A percentile compares a stretch with the other conserved stretches of the same genome.
Conservation (phyloP, 2,797 vertebrate species). For the Epinephelus coioides region DNA sequence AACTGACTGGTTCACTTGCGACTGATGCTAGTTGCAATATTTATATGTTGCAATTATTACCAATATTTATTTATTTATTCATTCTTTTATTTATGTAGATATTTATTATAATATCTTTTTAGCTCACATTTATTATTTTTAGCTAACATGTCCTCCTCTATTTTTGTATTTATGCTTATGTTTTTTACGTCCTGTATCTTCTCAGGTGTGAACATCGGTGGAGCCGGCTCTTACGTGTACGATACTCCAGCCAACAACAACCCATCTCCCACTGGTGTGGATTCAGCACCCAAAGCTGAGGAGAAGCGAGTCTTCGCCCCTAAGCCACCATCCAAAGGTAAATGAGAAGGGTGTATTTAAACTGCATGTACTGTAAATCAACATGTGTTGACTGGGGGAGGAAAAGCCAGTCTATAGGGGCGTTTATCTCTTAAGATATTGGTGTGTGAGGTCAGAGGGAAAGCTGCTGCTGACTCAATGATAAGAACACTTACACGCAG, state of each 20-base stretch:
- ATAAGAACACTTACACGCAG: constrained; percentile 10
- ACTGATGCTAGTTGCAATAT: no score
- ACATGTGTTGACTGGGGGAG: not conserved
- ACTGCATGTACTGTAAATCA: not conserved
- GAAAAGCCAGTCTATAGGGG: not conserved
- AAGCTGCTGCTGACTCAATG: constrained; percentile 34
- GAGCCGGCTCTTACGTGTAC: constrained; percentile 95
- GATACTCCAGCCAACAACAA: constrained; percentile 88
- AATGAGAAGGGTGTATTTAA: not conserved
- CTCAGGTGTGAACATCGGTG: constrained; percentile 96
- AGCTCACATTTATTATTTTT: not conserved
- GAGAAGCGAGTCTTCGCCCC: constrained; percentile 87
- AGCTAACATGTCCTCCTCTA: not conserved
- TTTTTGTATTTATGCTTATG: not conserved
- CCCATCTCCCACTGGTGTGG: constrained; percentile 78
- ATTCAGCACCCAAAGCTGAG: constrained; percentile 84
- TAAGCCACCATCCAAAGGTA: constrained; percentile 94
- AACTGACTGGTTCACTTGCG: no score
- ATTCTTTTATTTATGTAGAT: no score
- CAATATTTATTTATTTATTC: no score
- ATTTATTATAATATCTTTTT: not conserved
- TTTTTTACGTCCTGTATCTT: not conserved
- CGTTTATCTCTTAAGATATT: not conserved
- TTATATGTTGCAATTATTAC: no score
- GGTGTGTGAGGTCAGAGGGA: constrained; percentile 15